A percentile compares a stretch with the other conserved stretches of the same genome.
phyloP scores from a whole-genome alignment of 2,797 vertebrate genomes.

The Phrynocephalus forsythii region DNA sequence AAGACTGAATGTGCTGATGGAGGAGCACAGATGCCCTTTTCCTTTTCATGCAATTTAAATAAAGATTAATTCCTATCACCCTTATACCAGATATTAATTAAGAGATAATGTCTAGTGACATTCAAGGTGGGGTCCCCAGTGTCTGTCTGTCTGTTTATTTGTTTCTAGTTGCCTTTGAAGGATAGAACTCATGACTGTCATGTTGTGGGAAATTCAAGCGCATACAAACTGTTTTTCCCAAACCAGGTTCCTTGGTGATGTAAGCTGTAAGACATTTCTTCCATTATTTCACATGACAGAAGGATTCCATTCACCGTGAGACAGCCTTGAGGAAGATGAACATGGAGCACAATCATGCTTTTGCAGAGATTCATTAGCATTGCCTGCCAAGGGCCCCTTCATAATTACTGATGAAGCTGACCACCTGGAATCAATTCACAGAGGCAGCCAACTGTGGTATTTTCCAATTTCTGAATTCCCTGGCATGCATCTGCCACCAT shows the following conservation, averaged over 20 bases:
- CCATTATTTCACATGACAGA: constrained; percentile 54
- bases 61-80: constrained; percentile 31
- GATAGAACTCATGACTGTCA: background rate
- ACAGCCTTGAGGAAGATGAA: constrained; percentile 56
- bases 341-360: constrained; percentile 60
- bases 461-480: constrained; percentile 66
- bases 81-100: constrained; percentile 5
- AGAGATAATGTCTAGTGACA: background rate
- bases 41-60: constrained; percentile 11
- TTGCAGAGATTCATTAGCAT: constrained; percentile 62
- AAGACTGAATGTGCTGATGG: constrained; percentile 1
- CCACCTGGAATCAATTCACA: constrained; percentile 75
- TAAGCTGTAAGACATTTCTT: constrained; percentile 36
- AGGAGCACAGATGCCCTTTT: background rate
- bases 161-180: background rate
- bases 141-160: background rate
- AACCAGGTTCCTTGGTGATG: constrained; percentile 40
- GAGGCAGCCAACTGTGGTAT: constrained; percentile 67
- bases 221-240: constrained; percentile 37
- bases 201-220: background rate
- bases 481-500: constrained; percentile 67
- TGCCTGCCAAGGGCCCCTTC: constrained; percentile 56
- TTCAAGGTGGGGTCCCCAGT: background rate
- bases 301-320: constrained; percentile 52
- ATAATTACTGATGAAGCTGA: constrained; percentile 72